phyloP scores from a whole-genome alignment of 2,888 invertebrate species.

The Ichneumon xanthorius region DNA sequence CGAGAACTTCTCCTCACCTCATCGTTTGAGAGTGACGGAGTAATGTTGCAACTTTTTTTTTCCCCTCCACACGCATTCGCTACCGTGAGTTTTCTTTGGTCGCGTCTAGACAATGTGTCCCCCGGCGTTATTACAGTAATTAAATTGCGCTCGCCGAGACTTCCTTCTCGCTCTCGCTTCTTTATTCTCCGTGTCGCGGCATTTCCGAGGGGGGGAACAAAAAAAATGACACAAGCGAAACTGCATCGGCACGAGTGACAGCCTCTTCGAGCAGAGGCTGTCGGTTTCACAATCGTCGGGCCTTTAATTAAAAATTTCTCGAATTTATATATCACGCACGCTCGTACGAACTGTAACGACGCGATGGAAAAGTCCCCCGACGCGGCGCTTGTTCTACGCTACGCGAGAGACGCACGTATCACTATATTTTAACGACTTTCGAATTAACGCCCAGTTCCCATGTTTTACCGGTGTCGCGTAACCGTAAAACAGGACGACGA shows the following conservation, averaged over 20 bases:
- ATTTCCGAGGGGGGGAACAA: conserved; percentile 23
- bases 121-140: conserved; percentile 40
- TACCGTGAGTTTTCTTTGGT: conserved; percentile 16
- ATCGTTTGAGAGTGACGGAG: background rate
- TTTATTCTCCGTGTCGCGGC: background rate
- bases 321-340: conserved; percentile 20
- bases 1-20: background rate
- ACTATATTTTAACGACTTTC: conserved; percentile 45
- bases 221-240: conserved; percentile 49
- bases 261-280: conserved; percentile 14
- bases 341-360: background rate
- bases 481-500: conserved; percentile 31
- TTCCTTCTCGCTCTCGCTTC: conserved; percentile 21
- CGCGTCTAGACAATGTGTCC: conserved; percentile 49
- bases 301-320: conserved; percentile 31
- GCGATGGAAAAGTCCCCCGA: background rate
- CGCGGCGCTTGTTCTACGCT: conserved; percentile 1
- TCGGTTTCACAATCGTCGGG: conserved; percentile 48
- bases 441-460: conserved; percentile 32
- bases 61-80: conserved; percentile 9
- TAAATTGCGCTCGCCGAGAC: conserved; percentile 49
- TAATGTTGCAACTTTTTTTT: conserved; percentile 5
- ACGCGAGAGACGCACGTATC: background rate
- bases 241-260: conserved; percentile 47
- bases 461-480: conserved; percentile 15